Base-by-base conservation (phyloP, 2,113 vertebrate species). In the Heterotilapia buettikoferi region DNA sequence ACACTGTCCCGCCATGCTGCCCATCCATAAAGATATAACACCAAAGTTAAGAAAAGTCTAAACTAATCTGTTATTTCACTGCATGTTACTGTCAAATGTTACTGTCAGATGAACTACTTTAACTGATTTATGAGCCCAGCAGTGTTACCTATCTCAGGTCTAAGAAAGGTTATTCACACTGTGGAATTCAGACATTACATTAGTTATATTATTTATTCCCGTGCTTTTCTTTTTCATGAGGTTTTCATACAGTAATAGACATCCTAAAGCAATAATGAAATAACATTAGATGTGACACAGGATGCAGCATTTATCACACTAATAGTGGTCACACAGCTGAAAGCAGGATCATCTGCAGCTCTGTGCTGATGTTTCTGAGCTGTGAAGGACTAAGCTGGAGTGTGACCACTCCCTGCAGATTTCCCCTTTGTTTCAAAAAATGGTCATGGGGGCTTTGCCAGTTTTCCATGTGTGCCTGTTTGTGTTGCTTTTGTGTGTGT, bases 391-490 rank as follows among this genome's bases (percentile, higher is more conserved):
- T 29, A 63, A 31, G 45, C 6, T 76, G 21, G 71, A 53, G 84
- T 31, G 4, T 9, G 61, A 87, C 89, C 85, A 45, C 88, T 90
- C 93, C 93, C 86, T 45, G 53, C 45, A 80, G 89, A 85, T 85
- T 88, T 91, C 31, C 82, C 82, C 40, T 86, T 82, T 86, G 84
- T 68, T 68, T 89, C 26, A 73, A 31, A 88, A 83, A 86, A 81
- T 82, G 56, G 71, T 84, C 79, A 43, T 21, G 66, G 80, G 85
- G 90, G 47, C 33, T 83, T 89, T 73, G 53, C 84, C 83, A 81
- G 57, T 80, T 94, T 94, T 93, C 92, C 92, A 89, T 78, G 71
- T 78, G 71, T 50, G 16, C 45, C 16, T 68, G 24, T 71, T 31
- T 80, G 21, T 82, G 33, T 54, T 45, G 52, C 56, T 19, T 78